Evolutionary conservation across 2,888 invertebrate genomes (phyloP).

Genomic region (Papilio demoleus): DNA sequence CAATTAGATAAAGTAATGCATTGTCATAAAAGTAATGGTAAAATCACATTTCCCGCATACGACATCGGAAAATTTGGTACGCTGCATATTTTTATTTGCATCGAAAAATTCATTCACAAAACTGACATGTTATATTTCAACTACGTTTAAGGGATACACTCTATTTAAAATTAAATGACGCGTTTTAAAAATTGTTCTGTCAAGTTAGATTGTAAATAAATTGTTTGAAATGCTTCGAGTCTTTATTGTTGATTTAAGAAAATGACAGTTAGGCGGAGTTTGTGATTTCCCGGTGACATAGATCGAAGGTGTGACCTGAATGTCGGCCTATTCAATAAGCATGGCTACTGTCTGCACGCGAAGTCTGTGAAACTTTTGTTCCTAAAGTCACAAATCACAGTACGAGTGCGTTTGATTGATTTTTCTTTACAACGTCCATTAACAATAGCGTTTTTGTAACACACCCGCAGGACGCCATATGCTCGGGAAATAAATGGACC

Average conservation of each 20-base stretch:
- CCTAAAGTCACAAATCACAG: conserved; percentile 71
- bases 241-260: no score
- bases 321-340: conserved; percentile 2
- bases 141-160: no score
- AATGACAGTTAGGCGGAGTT: no score
- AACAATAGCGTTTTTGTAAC: conserved; percentile 74
- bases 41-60: no score
- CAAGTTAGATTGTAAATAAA: no score
- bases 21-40: neutral
- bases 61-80: no score
- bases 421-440: conserved; percentile 79
- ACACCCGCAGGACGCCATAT: conserved; percentile 69
- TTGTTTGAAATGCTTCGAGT: no score
- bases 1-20: neutral
- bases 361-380: conserved; percentile 19
- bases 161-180: no score
- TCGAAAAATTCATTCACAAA: no score
- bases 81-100: no score
- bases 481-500: conserved; percentile 75
- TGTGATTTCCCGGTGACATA: neutral
- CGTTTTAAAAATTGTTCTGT: no score
- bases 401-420: conserved; percentile 79
- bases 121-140: no score
- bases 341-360: conserved; percentile 18
- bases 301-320: conserved; percentile 11